A percentile compares a stretch with the other conserved stretches of the same genome.
Evolutionary conservation across 2,113 vertebrate genomes (phyloP).

Genomic region (Saccopteryx leptura): DNA sequence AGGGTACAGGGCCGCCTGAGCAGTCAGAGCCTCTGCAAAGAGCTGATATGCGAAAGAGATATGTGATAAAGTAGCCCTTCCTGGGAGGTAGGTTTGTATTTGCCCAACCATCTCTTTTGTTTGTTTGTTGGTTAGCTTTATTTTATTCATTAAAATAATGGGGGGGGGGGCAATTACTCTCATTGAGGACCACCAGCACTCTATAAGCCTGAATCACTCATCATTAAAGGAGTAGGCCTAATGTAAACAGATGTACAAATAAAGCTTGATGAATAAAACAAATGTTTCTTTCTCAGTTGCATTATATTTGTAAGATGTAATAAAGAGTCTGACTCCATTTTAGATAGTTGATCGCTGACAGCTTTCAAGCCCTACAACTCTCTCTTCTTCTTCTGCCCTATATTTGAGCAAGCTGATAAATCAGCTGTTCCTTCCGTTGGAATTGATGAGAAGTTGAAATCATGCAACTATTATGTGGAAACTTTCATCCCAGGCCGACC

Average conservation of each 20-base stretch:
- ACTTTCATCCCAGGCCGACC: neutral
- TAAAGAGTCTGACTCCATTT: neutral
- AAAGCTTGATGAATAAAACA: neutral
- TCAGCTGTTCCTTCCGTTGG: neutral
- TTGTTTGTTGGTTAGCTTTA: neutral
- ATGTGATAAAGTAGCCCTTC: neutral
- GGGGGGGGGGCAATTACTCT: neutral
- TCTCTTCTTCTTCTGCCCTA: neutral
- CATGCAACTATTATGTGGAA: accelerated
- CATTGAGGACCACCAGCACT: neutral
- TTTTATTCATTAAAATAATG: neutral
- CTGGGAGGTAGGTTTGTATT: neutral
- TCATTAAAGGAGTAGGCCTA: neutral
- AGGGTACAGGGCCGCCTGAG: neutral
- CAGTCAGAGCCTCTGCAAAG: neutral
- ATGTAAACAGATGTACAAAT: neutral
- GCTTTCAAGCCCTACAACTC: neutral
- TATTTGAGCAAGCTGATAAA: neutral
- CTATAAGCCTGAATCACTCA: neutral
- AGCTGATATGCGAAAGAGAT: neutral
- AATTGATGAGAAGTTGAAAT: neutral
- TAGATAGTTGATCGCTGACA: neutral
- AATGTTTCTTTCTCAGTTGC: neutral
- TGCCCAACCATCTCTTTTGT: neutral
- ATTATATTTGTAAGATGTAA: neutral